Percentiles rank a stretch among this genome's conserved stretches.
Conservation (phyloP, 2,888 invertebrate species). For the Tachina lurida region DNA sequence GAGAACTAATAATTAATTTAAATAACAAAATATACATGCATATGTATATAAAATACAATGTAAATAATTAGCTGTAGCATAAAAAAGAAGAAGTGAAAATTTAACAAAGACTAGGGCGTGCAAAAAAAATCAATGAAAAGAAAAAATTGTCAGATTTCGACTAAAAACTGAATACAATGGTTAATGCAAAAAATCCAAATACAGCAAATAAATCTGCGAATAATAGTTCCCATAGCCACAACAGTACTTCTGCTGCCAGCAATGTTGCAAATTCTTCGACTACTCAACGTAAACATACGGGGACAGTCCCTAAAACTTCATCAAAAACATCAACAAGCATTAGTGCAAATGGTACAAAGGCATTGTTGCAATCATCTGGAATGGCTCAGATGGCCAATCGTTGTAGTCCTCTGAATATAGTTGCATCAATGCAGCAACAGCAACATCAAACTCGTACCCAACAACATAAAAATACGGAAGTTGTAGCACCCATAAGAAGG, state of each 20-base stretch:
- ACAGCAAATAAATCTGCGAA: constrained; percentile 58
- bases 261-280: constrained; percentile 27
- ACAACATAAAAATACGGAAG: constrained; percentile 82
- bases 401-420: constrained; percentile 67
- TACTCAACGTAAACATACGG: constrained; percentile 83
- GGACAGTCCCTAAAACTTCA: constrained; percentile 86
- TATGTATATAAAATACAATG: not conserved
- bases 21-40: not conserved
- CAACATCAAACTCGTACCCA: constrained; percentile 67
- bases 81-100: constrained; percentile 20
- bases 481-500: constrained; percentile 86
- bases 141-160: not conserved
- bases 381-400: constrained; percentile 61
- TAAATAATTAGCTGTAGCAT: not conserved
- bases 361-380: constrained; percentile 66
- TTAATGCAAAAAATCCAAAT: constrained; percentile 74
- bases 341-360: constrained; percentile 48
- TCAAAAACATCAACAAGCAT: constrained; percentile 56
- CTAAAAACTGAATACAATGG: constrained; percentile 69
- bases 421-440: constrained; percentile 70
- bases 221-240: constrained; percentile 35
- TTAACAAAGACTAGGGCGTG: constrained; percentile 37
- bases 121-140: constrained; percentile 66
- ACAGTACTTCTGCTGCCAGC: constrained; percentile 22
- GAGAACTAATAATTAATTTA: not conserved